Base-by-base conservation (phyloP, 2,113 vertebrate species). In the Callopanchax toddi region DNA sequence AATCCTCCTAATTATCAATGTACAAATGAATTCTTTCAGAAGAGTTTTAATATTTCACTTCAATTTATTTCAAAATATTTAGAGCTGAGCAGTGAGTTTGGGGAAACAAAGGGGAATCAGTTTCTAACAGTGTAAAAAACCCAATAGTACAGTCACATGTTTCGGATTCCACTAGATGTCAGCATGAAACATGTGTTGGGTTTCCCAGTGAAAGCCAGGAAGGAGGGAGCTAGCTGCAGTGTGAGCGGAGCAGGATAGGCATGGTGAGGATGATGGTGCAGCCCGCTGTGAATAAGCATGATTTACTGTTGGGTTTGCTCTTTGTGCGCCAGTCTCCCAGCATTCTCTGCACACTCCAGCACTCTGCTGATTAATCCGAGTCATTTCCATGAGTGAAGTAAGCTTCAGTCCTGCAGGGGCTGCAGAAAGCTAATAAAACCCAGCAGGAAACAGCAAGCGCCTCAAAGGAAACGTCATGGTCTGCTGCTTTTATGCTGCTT, bases 281-380 rank as follows among this genome's bases (percentile, higher is more conserved):
- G 63, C 76, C 65, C 67, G 75, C 44, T 79, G 66, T 79, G 78
- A 71, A 60, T 45, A 56, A 57, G 71, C 53, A 67, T 81, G 85
- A 86, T 84, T 88, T 87, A 82, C 77, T 83, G 71, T 86, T 61
- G 52, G 46, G 68, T 25, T 17, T 78, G 72, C 69, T 67, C 61
- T 34, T 64, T 54, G 61, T 80, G 67, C 16, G 23, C 59, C 17
- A 12, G 60, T 76, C 77, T 79, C 53, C 36, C 64, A 49, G 51
- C 69, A 53, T 29, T 39, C 29, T 61, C 32, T 55, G 37, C 76
- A 73, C 72, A 85, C 64, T 82, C 57, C 75, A 71, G 76, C 75
- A 86, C 83, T 90, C 83, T 77, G 64, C 82, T 84, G 86, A 90
- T 90, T 83, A 88, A 88, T 87, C 82, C 68, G 77, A 86, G 68